Percentiles rank a stretch among this genome's conserved stretches.
These are phyloP conservation scores for Phrynosoma platyrhinos DNA, from an alignment of 2,113 vertebrate genomes.

Conservation along the genomic window DNA sequence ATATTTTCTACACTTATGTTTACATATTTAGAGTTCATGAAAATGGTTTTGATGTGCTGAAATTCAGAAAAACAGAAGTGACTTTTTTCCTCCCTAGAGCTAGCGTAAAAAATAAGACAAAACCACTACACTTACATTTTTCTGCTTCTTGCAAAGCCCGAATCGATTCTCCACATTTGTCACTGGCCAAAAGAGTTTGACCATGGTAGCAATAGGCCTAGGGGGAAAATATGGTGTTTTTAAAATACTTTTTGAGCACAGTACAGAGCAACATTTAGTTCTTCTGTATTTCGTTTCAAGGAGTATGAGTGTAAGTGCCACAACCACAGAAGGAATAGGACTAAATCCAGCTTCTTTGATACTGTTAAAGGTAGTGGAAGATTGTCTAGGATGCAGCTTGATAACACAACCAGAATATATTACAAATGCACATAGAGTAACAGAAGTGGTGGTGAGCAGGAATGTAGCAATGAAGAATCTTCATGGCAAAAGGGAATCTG, in stretches of 20 bases:
- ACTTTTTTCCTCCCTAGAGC: neutral
- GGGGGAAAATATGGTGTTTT: constrained; percentile 25
- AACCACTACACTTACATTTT: constrained; percentile 84
- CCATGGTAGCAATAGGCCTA: constrained; percentile 96
- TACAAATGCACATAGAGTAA: neutral
- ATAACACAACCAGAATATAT: neutral
- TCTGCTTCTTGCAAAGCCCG: constrained; percentile 95
- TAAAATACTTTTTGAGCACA: constrained; percentile 17
- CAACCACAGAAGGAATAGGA: neutral
- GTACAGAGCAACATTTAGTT: neutral
- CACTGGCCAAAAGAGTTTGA: constrained; percentile 90
- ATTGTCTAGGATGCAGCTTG: neutral
- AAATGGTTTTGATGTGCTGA: neutral
- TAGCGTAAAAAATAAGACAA: neutral
- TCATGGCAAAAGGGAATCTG: neutral
- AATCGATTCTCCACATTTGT: constrained; percentile 98
- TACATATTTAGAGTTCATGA: neutral
- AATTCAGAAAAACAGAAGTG: neutral
- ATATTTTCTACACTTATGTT: neutral
- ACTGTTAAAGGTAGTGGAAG: neutral
- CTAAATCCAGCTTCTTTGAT: neutral
- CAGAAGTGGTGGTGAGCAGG: neutral
- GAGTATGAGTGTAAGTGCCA: neutral
- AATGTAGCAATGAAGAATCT: neutral
- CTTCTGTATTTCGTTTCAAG: neutral